Conservation (phyloP, 2,797 vertebrate species). For the Pagetopsis macropterus region DNA sequence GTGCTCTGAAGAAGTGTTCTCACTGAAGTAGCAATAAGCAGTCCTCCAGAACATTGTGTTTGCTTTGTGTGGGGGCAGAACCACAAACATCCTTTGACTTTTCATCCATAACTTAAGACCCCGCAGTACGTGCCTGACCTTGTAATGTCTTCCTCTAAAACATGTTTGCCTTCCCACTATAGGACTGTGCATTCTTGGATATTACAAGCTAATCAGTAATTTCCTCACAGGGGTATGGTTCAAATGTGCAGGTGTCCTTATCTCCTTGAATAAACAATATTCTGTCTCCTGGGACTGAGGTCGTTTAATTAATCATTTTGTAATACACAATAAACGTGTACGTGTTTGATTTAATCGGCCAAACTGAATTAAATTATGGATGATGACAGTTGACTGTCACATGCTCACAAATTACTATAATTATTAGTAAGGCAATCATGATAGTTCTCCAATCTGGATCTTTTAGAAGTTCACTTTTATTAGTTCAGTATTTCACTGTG, state of each 20-base stretch:
- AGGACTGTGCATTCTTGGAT: constrained; percentile 2
- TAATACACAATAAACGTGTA: neutral
- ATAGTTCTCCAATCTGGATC: neutral
- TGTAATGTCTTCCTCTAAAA: neutral
- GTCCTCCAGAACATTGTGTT: constrained; percentile 10
- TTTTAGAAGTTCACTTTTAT: constrained; percentile 3
- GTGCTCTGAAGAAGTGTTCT: neutral
- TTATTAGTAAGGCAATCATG: neutral
- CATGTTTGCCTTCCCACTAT: neutral
- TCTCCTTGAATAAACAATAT: constrained; percentile 26
- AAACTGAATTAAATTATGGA: neutral
- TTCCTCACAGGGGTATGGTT: constrained; percentile 8
- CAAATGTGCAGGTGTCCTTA: constrained; percentile 16
- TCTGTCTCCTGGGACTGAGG: constrained; percentile 12
- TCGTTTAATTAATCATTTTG: neutral
- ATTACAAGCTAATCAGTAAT: constrained; percentile 19
- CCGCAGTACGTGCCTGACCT: neutral
- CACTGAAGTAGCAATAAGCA: neutral
- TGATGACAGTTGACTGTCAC: neutral
- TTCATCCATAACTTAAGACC: constrained; percentile 1
- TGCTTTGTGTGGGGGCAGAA: constrained; percentile 7
- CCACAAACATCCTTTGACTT: constrained; percentile 23
- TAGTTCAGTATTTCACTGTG: constrained; percentile 6
- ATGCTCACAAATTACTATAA: neutral
- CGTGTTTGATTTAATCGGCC: neutral